Evolutionary conservation across 2,888 invertebrate genomes (phyloP), one percentile per base, ranked within the genome.

Genomic region (Euplagia quadripunctaria): DNA sequence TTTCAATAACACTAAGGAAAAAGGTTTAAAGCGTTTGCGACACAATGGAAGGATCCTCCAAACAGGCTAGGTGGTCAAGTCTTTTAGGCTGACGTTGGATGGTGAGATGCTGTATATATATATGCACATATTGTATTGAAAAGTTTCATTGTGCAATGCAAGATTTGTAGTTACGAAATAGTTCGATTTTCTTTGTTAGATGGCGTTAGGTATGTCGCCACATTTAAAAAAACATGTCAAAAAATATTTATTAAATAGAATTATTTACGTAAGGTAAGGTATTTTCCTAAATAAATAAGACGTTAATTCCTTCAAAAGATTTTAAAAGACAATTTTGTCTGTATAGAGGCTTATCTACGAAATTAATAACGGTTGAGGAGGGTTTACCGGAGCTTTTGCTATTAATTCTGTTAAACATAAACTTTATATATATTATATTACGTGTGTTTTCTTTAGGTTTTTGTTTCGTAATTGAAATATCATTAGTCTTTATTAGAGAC

Each of bases 291-390:
- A 68, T 73, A 49, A 58, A 69, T 68, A 65, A 68, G 31, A 51
- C 46, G 61, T 66, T 71, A 71, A 73, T 63, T 31, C 43, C 17
- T 31, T 49, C 61, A 69, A 72, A 3, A 12, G 49, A 46, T 55
- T 72, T 55, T 46, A 65, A 65, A 79, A 71, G 64, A 72, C 68
- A 72, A 77, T 68, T 77, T 79, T 42, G 58, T 49, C 69, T 79
- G 64, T 72, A 79, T 75, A 66, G 17, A 42, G 63, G 77, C 58
- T 82, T 72, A 77, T 72, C 72, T 73, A 17, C 68, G 69, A 69
- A 64, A 75, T 82, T 81, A 79, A 79, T 79, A 77, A 77, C 68
- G 68, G 58, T 14, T 17, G 72, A 31, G 20, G 20, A 64, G 20
- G 41, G 73, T 55, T 79, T 75, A 75, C 41, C 49, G 12, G 16